Evolutionary conservation across 2,113 vertebrate genomes (phyloP).

Genomic region (Forbesichthys papilliferus): DNA sequence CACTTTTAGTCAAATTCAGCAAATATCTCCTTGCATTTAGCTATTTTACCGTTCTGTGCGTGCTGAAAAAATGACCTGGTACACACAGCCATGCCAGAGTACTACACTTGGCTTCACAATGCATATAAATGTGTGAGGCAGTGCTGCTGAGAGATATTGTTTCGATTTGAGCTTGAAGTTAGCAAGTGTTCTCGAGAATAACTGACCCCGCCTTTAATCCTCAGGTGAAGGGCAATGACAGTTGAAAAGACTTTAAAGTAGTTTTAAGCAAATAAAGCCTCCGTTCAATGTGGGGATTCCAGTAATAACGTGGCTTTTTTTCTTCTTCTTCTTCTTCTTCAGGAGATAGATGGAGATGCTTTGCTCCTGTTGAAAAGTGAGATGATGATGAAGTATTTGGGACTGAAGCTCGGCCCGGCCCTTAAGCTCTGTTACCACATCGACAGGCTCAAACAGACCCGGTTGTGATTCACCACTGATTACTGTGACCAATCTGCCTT

Average conservation of each 20-base stretch:
- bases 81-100: too few species aligned
- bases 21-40: too few species aligned
- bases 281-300: neutral
- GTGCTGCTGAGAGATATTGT: too few species aligned
- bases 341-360: constrained; percentile 97
- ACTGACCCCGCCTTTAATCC: too few species aligned
- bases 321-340: constrained; percentile 32
- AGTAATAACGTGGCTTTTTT: neutral
- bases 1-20: too few species aligned
- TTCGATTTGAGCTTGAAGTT: too few species aligned
- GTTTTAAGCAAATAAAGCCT: neutral
- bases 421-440: constrained; percentile 98
- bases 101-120: too few species aligned
- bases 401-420: constrained; percentile 92
- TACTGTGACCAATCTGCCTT: constrained; percentile 4
- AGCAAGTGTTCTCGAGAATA: too few species aligned
- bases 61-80: too few species aligned
- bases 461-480: constrained; percentile 75
- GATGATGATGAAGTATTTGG: constrained; percentile 98
- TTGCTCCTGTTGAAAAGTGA: constrained; percentile 93
- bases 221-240: too few species aligned
- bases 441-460: constrained; percentile 91
- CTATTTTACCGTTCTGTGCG: too few species aligned
- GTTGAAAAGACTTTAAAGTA: neutral
- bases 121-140: too few species aligned